These are phyloP conservation scores for Halictus quadricinctus DNA, from an alignment of 2,888 invertebrate genomes.

Conservation along the genomic window DNA sequence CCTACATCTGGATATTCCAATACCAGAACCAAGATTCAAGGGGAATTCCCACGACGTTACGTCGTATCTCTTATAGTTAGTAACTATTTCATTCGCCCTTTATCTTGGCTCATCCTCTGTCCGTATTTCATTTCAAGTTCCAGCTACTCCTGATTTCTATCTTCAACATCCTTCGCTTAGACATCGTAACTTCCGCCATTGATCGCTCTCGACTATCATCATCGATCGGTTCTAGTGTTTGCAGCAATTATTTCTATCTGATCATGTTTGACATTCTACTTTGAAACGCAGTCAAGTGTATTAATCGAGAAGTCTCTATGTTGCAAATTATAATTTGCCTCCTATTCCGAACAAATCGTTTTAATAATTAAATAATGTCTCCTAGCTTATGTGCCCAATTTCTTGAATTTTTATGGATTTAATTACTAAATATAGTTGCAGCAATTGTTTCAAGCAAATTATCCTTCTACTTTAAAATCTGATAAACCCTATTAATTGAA, in stretches of 20 bases:
- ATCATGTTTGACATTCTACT: neutral
- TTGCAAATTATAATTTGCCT: neutral
- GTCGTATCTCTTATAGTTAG: neutral
- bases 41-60: slow-evolving; percentile 2
- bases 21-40: neutral
- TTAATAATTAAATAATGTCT: neutral
- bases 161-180: slow-evolving; percentile 1
- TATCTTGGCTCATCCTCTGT: slow-evolving; percentile 3
- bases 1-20: neutral
- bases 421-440: no score
- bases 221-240: neutral
- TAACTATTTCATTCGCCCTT: slow-evolving; percentile 9
- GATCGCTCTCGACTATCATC: neutral
- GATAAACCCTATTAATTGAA: no score
- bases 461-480: no score
- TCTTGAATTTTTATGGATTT: neutral
- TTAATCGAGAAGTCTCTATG: neutral
- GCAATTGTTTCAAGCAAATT: no score
- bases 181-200: neutral
- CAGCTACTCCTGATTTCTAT: slow-evolving; percentile 9
- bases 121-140: neutral
- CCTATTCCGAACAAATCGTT: neutral
- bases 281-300: neutral
- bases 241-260: neutral
- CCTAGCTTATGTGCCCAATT: neutral